A percentile compares a stretch with the other conserved stretches of the same genome.
Evolutionary conservation across 2,888 invertebrate genomes (phyloP).

Genomic region (Schizaphis graminum): DNA sequence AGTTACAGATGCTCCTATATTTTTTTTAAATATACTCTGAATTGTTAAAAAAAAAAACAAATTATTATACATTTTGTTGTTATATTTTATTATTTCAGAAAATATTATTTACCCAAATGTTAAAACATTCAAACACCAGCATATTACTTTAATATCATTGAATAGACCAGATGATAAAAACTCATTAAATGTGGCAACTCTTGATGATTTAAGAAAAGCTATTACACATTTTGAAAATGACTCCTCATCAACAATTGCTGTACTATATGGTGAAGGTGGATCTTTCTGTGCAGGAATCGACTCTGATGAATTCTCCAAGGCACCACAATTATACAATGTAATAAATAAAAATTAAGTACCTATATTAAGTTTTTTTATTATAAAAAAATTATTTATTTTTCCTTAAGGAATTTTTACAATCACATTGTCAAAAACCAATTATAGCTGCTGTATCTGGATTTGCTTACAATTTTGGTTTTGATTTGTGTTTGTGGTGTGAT

Average conservation of each 20-base stretch:
- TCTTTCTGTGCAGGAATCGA: conserved; percentile 95
- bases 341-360: conserved; percentile 5
- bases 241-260: conserved; percentile 78
- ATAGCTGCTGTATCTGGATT: conserved; percentile 92
- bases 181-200: conserved; percentile 82
- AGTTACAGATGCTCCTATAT: background rate
- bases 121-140: conserved; percentile 64
- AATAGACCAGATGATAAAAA: conserved; percentile 88
- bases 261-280: conserved; percentile 92
- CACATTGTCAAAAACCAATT: conserved; percentile 85
- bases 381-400: background rate
- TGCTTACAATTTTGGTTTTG: conserved; percentile 91
- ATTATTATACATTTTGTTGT: background rate
- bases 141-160: conserved; percentile 78
- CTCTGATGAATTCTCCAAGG: conserved; percentile 79
- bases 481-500: conserved; percentile 92
- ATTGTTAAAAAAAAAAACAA: background rate
- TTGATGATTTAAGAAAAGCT: conserved; percentile 79
- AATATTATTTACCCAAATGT: background rate
- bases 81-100: conserved; percentile 44
- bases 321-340: conserved; percentile 25
- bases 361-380: background rate
- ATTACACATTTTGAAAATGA: conserved; percentile 86
- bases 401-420: conserved; percentile 77
- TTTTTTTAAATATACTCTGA: background rate